Base-by-base conservation (phyloP, 2,888 invertebrate genomes). In the Troides aeacus region DNA sequence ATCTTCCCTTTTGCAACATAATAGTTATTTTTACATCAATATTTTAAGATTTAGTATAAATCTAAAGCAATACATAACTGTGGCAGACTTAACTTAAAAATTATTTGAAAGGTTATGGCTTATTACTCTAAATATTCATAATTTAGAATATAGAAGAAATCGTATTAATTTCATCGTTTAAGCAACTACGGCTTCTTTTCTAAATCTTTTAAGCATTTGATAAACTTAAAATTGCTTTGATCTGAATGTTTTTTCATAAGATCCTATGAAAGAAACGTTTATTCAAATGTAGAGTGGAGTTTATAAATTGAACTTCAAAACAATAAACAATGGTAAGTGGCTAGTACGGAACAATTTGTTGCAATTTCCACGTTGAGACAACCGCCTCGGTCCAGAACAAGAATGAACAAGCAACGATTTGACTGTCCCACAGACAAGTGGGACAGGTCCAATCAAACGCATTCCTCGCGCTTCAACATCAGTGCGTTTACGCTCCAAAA, bases 371-470 rank as follows among this genome's bases (percentile, higher is more conserved):
- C 56, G 59, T 68, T 57, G 62, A 42, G 59, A 46, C 24, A 62
- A 63, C 66, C 60, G 66, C 60, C 42, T 24, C 12, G 21, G 5
- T 18, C 23, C 53, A 50, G 18, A 42, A 56, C 63, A 23, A 59
- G 62, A 56, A 36, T 8, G 62, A 62, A 70, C 62, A 58, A 57
- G 46, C 50, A 57, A 66, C 62, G 66, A 70, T 66, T 66, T 66
- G 70, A 62, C n/a, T 53, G 66, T 66, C 63, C 58, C 39, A 56
- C 66, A 57, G 58, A 63, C 62, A 64, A 69, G 65, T 36, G 57
- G 12, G 62, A 69, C 69, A 62, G 23, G 66, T 17, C 15, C 66
- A 66, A 70, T 70, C 66, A 66, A 66, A 66, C 60, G 63, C 63
- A 70, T 70, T 70, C 70, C 42, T 42, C 23, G 36, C 57, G 39